Percentiles rank a stretch among this genome's conserved stretches.
phyloP scores from a whole-genome alignment of 2,113 vertebrate species.

The Sorex araneus region DNA sequence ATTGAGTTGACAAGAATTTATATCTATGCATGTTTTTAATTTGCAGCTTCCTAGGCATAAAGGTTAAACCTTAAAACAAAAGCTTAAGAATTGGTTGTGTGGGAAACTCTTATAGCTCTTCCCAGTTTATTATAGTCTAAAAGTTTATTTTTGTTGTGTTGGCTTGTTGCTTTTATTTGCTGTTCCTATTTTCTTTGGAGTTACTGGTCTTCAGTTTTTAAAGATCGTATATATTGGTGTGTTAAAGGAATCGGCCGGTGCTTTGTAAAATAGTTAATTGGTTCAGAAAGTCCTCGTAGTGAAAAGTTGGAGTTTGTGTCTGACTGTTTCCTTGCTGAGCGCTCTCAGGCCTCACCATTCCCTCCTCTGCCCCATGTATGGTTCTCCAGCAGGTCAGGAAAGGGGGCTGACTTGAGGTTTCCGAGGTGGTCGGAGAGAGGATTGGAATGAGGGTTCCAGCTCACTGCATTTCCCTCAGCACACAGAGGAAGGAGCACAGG shows the following conservation, averaged over 20 bases:
- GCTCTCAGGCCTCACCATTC: background rate
- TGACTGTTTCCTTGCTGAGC: background rate
- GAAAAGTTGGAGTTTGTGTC: background rate
- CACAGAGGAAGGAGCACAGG: background rate
- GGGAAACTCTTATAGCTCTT: slow-evolving; percentile 8
- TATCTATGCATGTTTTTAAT: slow-evolving; percentile 7
- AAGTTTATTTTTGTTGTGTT: background rate
- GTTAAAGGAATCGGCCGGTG: background rate
- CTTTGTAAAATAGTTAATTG: background rate
- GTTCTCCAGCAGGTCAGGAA: background rate
- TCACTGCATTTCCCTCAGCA: background rate
- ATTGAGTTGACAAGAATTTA: background rate
- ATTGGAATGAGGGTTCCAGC: background rate
- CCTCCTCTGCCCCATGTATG: too few species aligned
- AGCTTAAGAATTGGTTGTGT: background rate
- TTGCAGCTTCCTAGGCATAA: background rate
- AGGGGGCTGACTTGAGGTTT: background rate
- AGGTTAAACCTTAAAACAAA: background rate
- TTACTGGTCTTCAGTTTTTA: background rate
- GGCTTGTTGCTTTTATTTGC: background rate
- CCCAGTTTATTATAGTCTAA: background rate
- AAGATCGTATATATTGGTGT: background rate
- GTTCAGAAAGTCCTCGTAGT: background rate
- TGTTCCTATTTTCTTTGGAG: too few species aligned
- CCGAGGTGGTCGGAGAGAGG: too few species aligned